Base-by-base conservation (phyloP, 2,888 invertebrate species). In the Timandra comae region DNA sequence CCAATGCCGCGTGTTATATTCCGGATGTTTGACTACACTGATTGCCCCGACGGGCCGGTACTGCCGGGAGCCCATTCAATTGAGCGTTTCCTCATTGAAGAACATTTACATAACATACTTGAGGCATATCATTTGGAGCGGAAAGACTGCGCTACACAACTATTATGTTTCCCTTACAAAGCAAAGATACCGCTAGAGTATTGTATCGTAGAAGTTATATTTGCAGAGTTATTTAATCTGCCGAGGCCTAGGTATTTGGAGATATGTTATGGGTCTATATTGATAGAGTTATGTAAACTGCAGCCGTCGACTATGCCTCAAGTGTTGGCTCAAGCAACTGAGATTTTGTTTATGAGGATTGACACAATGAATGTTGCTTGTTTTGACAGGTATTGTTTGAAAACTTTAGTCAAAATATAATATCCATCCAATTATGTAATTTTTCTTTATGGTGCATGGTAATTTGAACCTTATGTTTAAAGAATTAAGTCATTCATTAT, bases 281-380 rank as follows among this genome's bases (percentile, higher is more conserved):
- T 99, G 42, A 97, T 99, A 62, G 99, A 99, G 77, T 78, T 99
- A 43, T 99, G 99, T 72, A 98, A 98, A 77, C 87, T 98, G 22
- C 97, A 98, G 66, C 97, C 99, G 0, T 94, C 96, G 0, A 96
- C 97, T 0, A 94, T 99, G 93, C 99, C 99, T 0, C 98, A 98
- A 87, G 95, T 96, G 39, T 82, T 99, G 50, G 99, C 99, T 1
- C 98, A 99, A 77, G 98, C 99, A 1, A 97, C 98, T 0, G 99
- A 99, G 79, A 94, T 99, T 63, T 81, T 99, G 31, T 99, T 97
- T 64, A 93, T 97, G 82, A 89, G 99, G 44, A 93, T 99, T 62
- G 98, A 99, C 68, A 92, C 94, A 0, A 99, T 99, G 99, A 98
- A 98, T 70, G 93, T 96, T 0, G 92, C 96, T 1, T 97, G 98